phyloP scores from a whole-genome alignment of 2,113 vertebrate genomes.

The Eidolon helvum region DNA sequence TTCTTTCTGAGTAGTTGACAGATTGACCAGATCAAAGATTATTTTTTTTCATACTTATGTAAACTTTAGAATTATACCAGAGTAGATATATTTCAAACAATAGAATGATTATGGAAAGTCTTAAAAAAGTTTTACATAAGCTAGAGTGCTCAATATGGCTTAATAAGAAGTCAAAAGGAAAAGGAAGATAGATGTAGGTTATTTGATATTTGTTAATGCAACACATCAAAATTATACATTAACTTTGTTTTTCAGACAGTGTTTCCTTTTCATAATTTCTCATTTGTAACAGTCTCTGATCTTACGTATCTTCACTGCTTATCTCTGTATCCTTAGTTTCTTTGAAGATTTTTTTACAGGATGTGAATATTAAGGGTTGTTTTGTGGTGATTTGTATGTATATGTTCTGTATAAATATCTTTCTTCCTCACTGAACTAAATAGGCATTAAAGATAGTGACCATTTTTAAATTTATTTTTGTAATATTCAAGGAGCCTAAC shows the following conservation, averaged over 20 bases:
- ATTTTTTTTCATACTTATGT: conserved; percentile 35
- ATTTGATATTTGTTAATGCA: neutral
- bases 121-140: conserved; percentile 46
- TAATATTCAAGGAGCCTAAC: neutral
- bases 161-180: conserved; percentile 44
- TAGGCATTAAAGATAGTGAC: neutral
- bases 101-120: conserved; percentile 18
- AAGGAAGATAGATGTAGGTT: neutral
- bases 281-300: neutral
- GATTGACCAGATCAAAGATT: conserved; percentile 15
- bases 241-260: conserved; percentile 33
- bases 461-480: neutral
- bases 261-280: neutral
- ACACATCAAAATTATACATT: neutral
- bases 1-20: neutral
- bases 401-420: neutral
- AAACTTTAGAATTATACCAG: conserved; percentile 41
- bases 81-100: conserved; percentile 42
- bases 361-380: neutral
- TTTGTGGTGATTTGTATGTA: neutral
- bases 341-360: neutral
- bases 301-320: neutral
- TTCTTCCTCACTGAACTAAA: neutral
- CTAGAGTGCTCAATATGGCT: neutral
- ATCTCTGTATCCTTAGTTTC: neutral